phyloP scores from a whole-genome alignment of 92 coral and sea anemone genomes.

The Porites cylindrica region DNA sequence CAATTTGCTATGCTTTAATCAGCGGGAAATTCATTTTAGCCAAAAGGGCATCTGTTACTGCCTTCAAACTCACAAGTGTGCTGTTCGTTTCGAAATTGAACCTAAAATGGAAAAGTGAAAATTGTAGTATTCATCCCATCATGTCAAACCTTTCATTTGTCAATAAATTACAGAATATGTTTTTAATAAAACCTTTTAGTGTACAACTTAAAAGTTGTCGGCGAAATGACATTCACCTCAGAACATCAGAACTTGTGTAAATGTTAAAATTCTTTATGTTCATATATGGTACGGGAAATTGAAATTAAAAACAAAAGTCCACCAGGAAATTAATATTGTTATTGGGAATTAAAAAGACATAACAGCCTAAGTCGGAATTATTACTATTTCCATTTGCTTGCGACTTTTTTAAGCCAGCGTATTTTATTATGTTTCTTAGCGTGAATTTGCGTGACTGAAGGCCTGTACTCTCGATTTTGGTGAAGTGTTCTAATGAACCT shows the following conservation, averaged over 20 bases:
- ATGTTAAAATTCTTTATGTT: background rate
- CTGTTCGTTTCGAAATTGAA: background rate
- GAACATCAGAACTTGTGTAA: background rate
- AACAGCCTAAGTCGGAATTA: background rate
- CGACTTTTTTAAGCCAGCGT: background rate
- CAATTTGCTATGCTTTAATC: background rate
- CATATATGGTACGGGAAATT: background rate
- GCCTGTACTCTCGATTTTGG: background rate
- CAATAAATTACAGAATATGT: conserved; percentile 15
- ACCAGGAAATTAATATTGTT: conserved; percentile 16
- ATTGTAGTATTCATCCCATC: conserved; percentile 1
- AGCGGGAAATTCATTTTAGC: background rate
- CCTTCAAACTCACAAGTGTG: background rate
- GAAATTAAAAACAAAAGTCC: conserved; percentile 27
- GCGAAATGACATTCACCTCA: too few relatives aligned
- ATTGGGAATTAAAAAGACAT: conserved; percentile 3
- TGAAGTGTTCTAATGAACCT: too few relatives aligned
- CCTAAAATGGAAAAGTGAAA: background rate
- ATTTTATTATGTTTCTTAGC: too few relatives aligned
- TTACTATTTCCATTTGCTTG: background rate
- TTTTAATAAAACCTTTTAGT: conserved; percentile 45
- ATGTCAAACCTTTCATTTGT: conserved; percentile 38
- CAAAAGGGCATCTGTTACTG: background rate
- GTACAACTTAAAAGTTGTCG: background rate
- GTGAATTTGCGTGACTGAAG: too few relatives aligned